Evolutionary conservation across 2,797 vertebrate species (phyloP).

Genomic region (Platalea minor): DNA sequence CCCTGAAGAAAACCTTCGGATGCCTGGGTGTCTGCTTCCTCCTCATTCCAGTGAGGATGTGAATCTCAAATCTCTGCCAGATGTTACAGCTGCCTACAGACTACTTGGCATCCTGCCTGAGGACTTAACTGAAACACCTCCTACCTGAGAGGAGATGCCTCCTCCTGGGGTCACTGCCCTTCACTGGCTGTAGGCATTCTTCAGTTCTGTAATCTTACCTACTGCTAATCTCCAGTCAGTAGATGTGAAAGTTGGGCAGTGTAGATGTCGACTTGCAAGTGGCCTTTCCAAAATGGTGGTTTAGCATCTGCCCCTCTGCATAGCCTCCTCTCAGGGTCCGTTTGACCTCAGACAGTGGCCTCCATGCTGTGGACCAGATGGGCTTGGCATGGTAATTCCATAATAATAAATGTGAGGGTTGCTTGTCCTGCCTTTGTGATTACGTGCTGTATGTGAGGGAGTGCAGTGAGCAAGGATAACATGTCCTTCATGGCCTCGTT

Average conservation of each 20-base stretch:
- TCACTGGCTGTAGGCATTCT: neutral
- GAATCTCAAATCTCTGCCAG: neutral
- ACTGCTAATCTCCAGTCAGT: rapidly evolving
- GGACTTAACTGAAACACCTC: neutral
- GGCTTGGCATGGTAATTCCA: neutral
- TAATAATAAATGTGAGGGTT: neutral
- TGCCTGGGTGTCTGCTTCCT: neutral
- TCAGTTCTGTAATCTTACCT: neutral
- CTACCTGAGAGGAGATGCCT: neutral
- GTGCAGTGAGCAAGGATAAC: neutral
- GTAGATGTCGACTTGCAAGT: neutral
- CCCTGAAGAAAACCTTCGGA: neutral
- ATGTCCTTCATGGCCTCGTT: neutral
- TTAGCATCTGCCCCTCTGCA: neutral
- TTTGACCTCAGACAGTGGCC: neutral
- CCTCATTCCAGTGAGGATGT: neutral
- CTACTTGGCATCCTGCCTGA: neutral
- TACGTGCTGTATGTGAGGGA: neutral
- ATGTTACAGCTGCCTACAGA: neutral
- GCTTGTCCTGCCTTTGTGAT: neutral
- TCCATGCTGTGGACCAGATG: neutral
- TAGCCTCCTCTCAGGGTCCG: neutral
- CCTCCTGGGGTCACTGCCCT: neutral
- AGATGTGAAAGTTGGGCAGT: neutral
- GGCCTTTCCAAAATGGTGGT: neutral